Base-by-base conservation (phyloP, 2,888 invertebrate species). In the Parapristionchus giblindavisi region DNA sequence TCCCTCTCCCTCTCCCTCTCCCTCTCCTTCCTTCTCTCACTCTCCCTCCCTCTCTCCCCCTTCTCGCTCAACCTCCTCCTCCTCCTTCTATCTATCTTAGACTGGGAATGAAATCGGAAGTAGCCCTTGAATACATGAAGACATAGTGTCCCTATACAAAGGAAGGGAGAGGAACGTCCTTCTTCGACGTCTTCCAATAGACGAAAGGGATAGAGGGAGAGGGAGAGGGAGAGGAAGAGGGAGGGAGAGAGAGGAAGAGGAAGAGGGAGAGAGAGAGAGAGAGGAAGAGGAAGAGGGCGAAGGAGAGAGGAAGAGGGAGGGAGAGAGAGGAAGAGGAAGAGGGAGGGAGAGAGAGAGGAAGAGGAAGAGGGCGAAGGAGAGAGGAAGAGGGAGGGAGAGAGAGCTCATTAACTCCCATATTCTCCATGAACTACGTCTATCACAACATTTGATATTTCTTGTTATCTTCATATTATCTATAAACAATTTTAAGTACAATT, bases 111-210 rank as follows among this genome's bases (percentile, higher is more conserved):
- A 3, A 38, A 38, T 61, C 61, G 38, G n/a, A n/a, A n/a, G n/a
- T n/a, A n/a, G n/a, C n/a, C n/a, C n/a, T n/a, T n/a, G n/a, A n/a
- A n/a, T n/a, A n/a, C n/a, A n/a, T n/a, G n/a, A n/a, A n/a, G n/a
- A n/a, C n/a, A n/a, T n/a, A 58, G 8, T 29, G 14, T 58, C 24
- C 21, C 36, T 21, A n/a, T 34, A 40, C 32, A 36, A 58, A 2
- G 24, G 38, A 21, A 61, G 27, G 38, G 40, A 61, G 38, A 61
- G 61, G 27, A 6, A 40, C 40, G 58, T 58, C 58, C 27, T 36
- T 21, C 24, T 61, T 40, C n/a, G n/a, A n/a, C n/a, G 40, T 61
- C 61, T 61, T 38, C 40, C 61, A 61, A 61, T 61, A 61, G 61
- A 61, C 40, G 61, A 61, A 61, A 40, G 61, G 40, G 61, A 6